Evolutionary conservation across 2,113 vertebrate genomes (phyloP).

Genomic region (Propithecus coquereli): DNA sequence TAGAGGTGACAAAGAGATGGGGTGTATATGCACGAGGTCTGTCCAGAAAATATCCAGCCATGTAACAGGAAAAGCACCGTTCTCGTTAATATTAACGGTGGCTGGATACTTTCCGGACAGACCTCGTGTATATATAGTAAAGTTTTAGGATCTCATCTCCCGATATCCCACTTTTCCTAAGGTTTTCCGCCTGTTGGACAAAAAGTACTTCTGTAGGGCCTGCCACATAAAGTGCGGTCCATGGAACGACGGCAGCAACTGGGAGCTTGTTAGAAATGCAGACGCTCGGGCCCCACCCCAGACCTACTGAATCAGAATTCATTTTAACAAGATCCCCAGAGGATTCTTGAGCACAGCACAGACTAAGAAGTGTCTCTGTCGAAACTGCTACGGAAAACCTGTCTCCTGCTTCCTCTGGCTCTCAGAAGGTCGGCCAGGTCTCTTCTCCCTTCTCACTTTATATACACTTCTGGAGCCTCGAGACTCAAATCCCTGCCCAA

Average conservation of each 20-base stretch:
- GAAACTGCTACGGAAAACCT: background rate
- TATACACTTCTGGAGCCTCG: background rate
- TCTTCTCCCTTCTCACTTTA: background rate
- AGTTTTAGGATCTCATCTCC: background rate
- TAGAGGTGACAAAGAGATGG: background rate
- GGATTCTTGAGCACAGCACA: background rate
- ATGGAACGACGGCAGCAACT: background rate
- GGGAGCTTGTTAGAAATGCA: background rate
- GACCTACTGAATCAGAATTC: constrained; percentile 48
- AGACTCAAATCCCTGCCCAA: background rate
- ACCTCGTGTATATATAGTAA: background rate
- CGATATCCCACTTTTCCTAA: background rate
- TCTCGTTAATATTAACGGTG: too few species aligned
- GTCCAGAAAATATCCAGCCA: too few species aligned
- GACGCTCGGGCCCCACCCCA: constrained; percentile 14
- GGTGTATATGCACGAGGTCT: too few species aligned
- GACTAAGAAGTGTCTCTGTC: background rate
- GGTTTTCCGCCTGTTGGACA: constrained; percentile 15
- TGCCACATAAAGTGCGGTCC: background rate
- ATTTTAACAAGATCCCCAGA: background rate
- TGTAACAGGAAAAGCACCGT: too few species aligned
- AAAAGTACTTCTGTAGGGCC: background rate
- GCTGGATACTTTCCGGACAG: too few species aligned
- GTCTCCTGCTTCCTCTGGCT: background rate
- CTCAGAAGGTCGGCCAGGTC: background rate